Evolutionary conservation across 1,140 invertebrate species (phyloP).

Genomic region (Steinernema khuongi): DNA sequence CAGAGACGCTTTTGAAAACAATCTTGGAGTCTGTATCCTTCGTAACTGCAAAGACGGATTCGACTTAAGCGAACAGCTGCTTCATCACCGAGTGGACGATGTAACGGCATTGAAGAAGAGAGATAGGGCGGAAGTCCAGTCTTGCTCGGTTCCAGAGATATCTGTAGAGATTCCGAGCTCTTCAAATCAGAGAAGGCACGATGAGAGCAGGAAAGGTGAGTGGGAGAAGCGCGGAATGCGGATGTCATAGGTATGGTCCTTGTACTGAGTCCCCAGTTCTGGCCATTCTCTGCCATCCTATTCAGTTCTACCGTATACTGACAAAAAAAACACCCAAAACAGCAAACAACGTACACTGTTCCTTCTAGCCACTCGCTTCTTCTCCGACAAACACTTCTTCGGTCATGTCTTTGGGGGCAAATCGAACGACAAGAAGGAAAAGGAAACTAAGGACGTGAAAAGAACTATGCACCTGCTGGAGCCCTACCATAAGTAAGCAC

Average conservation of each 20-base stretch:
- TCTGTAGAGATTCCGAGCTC: neutral
- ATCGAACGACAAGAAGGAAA: neutral
- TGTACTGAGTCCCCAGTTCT: too few relatives aligned
- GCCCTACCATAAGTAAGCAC: neutral
- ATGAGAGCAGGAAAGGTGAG: conserved; percentile 26
- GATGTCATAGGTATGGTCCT: too few relatives aligned
- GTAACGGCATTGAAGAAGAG: neutral
- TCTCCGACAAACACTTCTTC: conserved; percentile 11
- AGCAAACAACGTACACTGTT: too few relatives aligned
- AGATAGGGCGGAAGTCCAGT: neutral
- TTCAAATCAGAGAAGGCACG: neutral
- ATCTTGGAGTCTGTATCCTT: conserved; percentile 80
- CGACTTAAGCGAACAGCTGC: conserved; percentile 19
- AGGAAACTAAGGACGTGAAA: neutral
- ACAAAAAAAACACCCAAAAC: too few relatives aligned
- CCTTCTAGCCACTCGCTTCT: neutral
- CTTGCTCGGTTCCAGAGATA: neutral
- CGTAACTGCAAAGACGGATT: conserved; percentile 59
- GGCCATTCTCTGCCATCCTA: too few relatives aligned
- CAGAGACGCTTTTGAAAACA: conserved; percentile 87
- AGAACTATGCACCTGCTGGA: neutral
- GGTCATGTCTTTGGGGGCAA: neutral
- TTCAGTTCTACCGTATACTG: too few relatives aligned
- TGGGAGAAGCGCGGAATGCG: neutral
- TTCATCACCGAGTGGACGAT: neutral